Percentiles rank a stretch among this genome's conserved stretches.
These are phyloP conservation scores for Phylloscopus collybita DNA, from an alignment of 2,797 vertebrate genomes.

Conservation along the genomic window DNA sequence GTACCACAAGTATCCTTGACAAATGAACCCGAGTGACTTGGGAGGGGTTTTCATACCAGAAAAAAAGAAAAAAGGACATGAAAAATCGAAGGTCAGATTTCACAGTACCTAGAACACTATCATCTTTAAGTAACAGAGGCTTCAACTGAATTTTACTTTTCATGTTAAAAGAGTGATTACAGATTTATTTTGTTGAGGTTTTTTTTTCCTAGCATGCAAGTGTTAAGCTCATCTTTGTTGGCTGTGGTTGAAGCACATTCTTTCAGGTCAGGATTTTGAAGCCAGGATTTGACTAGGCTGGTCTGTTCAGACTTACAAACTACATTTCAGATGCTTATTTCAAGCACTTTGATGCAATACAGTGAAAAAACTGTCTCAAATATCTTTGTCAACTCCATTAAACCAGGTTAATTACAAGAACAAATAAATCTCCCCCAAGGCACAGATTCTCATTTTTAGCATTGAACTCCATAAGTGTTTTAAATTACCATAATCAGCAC, in stretches of 20 bases:
- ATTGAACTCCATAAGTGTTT: background rate
- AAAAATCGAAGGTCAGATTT: background rate
- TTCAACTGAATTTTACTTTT: background rate
- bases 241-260: background rate
- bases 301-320: background rate
- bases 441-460: background rate
- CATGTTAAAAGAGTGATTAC: background rate
- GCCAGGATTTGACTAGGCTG: background rate
- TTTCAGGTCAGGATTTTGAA: slow-evolving; percentile 13
- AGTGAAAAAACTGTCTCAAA: background rate
- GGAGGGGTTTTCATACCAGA: background rate
- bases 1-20: background rate
- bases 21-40: background rate
- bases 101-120: background rate
- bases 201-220: background rate
- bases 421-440: background rate
- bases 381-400: background rate
- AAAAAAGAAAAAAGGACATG: background rate
- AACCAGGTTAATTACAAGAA: background rate
- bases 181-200: background rate
- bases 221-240: background rate
- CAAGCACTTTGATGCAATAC: background rate
- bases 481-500: background rate
- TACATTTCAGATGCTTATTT: background rate
- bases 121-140: background rate